Base-by-base conservation (phyloP, 1,140 invertebrate species). In the Drosophila nasuta region DNA sequence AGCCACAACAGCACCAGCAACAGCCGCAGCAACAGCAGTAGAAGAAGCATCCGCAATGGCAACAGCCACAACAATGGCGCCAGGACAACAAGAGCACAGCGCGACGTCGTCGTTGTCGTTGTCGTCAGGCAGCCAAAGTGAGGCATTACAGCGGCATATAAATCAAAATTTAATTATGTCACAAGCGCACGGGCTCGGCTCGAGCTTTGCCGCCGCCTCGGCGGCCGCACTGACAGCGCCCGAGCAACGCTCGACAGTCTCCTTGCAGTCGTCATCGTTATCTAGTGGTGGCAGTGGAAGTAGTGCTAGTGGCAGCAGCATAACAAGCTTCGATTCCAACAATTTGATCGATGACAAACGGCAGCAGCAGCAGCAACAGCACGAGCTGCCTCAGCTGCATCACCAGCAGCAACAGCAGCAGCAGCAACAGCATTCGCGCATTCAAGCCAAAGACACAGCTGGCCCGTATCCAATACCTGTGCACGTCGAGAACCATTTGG, bases 81-180 rank as follows among this genome's bases (percentile, higher is more conserved):
- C 78, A 77, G 30, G 33, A 62, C 30, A 59, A 79, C 51, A 72
- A 56, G 57, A 71, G 20, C 59, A 66, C 66, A 73, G 71, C 41
- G 41, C 54, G 48, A 43, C 56, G 46, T 48, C 45, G n/a, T 28
- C 48, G 52, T 48, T 38, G 52, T 48, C 38, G n/a, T 28, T 38
- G 52, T 48, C 38, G n/a, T 28, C 48, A 38, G 63, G 49, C 30
- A 49, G 63, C 38, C 76, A 62, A 43, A 73, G 51, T 63, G 76
- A 77, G 72, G 68, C 80, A 74, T 81, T 82, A 81, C 73, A 77
- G 35, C 63, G 78, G 76, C 82, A 86, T 85, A 86, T 90, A 89
- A 90, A 90, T 90, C 86, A 90, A 90, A 90, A 90, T 85, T 90
- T 90, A 90, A 90, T 90, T 90, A 90, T 90, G 85, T 85, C 86